Percentiles rank a stretch among this genome's conserved stretches.
Conservation (phyloP, 2,797 vertebrate genomes). For the Merluccius polli region DNA sequence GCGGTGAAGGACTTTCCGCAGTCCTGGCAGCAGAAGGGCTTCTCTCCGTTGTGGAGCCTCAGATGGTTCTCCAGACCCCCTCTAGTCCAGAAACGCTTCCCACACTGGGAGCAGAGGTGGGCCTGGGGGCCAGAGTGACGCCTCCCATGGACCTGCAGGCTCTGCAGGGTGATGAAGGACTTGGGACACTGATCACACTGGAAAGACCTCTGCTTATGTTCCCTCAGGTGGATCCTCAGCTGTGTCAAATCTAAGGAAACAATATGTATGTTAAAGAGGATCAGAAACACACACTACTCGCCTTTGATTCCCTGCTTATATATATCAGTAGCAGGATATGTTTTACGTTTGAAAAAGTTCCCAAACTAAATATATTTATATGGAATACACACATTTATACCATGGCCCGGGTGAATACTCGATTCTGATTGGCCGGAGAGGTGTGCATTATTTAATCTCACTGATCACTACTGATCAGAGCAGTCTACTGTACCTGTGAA, state of each 20-base stretch:
- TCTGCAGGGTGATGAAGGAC: constrained; percentile 54
- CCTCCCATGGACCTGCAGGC: constrained; percentile 58
- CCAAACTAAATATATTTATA: too few species aligned
- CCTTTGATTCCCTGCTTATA: too few species aligned
- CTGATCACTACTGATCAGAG: background rate
- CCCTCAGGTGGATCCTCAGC: constrained; percentile 69
- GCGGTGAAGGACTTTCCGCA: constrained; percentile 50
- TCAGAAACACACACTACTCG: too few species aligned
- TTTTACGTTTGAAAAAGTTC: too few species aligned
- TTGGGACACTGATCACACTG: constrained; percentile 69
- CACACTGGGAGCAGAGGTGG: constrained; percentile 64
- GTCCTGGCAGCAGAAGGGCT: background rate
- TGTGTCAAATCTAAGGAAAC: constrained; percentile 55
- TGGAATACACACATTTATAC: too few species aligned
- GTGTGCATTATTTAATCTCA: too few species aligned
- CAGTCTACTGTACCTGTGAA: constrained; percentile 47
- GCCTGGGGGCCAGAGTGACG: constrained; percentile 38
- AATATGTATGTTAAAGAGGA: too few species aligned
- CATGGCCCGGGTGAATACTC: too few species aligned
- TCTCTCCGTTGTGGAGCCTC: background rate
- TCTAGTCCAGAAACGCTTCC: background rate
- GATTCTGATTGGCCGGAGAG: too few species aligned
- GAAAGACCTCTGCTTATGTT: constrained; percentile 54
- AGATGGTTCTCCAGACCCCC: constrained; percentile 23
- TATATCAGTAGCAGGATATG: too few species aligned